Evolutionary conservation across 1,140 invertebrate species (phyloP).

Genomic region (Wiebesia pumilae): DNA sequence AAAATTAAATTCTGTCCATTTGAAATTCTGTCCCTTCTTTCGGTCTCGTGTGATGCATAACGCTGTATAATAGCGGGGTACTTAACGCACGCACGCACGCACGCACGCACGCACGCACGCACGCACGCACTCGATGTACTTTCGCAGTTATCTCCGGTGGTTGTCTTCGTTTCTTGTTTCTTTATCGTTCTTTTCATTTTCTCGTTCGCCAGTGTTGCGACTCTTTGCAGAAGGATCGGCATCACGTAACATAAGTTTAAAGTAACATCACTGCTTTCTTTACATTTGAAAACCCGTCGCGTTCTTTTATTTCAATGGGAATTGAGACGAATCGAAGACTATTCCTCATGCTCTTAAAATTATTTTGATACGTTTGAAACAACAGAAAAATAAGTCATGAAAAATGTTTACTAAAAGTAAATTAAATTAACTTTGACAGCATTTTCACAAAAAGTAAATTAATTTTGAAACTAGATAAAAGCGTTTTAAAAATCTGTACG

Average conservation of each 20-base stretch:
- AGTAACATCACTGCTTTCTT: neutral
- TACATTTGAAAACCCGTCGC: neutral
- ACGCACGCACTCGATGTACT: neutral
- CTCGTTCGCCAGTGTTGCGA: neutral
- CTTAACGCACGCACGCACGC: neutral
- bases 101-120: no score
- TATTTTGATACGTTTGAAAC: neutral
- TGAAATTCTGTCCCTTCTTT: neutral
- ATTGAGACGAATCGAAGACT: neutral
- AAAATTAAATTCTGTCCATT: neutral
- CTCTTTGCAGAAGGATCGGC: conserved; percentile 2
- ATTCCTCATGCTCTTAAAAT: neutral
- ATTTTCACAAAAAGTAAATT: neutral
- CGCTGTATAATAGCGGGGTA: neutral
- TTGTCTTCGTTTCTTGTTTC: conserved; percentile 43
- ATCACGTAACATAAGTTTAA: conserved; percentile 45
- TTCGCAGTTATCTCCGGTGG: conserved; percentile 24
- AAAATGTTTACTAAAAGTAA: no score
- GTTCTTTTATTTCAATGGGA: neutral
- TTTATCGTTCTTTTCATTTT: conserved; percentile 19
- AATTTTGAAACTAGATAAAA: neutral
- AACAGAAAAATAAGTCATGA: no score
- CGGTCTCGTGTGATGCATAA: neutral
- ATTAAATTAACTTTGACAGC: no score
- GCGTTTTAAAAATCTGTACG: neutral